Evolutionary conservation across 2,888 invertebrate genomes (phyloP), one percentile per base, ranked within the genome.

Genomic region (Spatulosminthurus flaviceps): DNA sequence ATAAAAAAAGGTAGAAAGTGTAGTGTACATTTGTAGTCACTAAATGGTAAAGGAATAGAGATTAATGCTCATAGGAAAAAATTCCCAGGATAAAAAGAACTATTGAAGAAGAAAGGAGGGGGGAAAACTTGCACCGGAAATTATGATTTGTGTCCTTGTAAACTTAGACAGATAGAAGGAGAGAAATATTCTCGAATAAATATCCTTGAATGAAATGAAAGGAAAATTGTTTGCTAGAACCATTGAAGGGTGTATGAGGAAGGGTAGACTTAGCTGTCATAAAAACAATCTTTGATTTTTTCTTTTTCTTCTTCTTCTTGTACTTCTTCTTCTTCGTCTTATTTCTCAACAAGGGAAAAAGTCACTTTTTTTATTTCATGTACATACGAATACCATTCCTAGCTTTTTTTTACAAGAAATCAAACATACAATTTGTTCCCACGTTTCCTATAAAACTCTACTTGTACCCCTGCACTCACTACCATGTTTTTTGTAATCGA

Each of bases 101-200:
- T 19, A 19, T 51, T 51, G 51, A 51, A 51, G 51, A 51, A 51
- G 51, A 51, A 51, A n/a, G 2, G n/a, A 41, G 41, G 41, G 9
- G 5, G 16, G 16, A 51, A 51, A 51, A 51, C 51, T 51, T 51
- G 51, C 51, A 51, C 51, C 51, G 51, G 51, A 51, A 51, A 51
- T 51, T 51, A 51, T 51, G 51, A 51, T 51, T 51, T 51, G 51
- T 51, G 51, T 51, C 51, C 51, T 51, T 51, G 51, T 51, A 51
- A 51, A 51, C 9, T 51, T 51, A 51, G 51, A 51, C 51, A 51
- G 51, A 51, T 51, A 51, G 51, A 51, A 51, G 51, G 19, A 51
- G 51, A 16, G 16, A 51, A 51, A 51, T 51, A 51, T 51, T 51
- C 51, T 16, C 51, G 51, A 19, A 51, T 51, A 51, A 51, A 51